Evolutionary conservation across 2,888 invertebrate species (phyloP), one percentile per base, ranked within the genome.

Genomic region (Andricus quercusramuli): DNA sequence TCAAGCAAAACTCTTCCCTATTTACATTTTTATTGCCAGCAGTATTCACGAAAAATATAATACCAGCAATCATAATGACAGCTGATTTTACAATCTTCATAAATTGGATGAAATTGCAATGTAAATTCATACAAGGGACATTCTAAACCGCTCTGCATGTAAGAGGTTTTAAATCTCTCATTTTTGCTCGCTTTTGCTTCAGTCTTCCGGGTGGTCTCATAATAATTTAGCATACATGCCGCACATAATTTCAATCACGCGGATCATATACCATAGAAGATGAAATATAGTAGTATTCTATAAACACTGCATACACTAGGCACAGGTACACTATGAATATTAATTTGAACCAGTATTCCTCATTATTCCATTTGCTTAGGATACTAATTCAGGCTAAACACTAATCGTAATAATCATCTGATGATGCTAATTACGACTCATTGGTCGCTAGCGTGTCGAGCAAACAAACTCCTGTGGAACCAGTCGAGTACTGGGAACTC

Each of bases 361-460:
- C 68, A 41, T 68, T 68, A 44, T 68, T 68, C 22, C 25, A 68
- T 47, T 68, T 47, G 47, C 47, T 44, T 29, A 25, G 3, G 51
- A 51, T 70, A 70, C 70, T 86, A 85, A 89, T 90, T 86, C 85
- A 82, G 85, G 82, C 81, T 82, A 77, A 79, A 86, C 84, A 89
- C 87, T 87, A 87, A 89, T 90, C 86, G 89, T 86, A 87, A 90
- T 90, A 89, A 91, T 89, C 87, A 76, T 85, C 84, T 78, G 47
- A 47, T 44, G 79, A 80, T 83, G 88, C 86, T 91, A 90, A 91
- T 90, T 88, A 86, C 85, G 80, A 84, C 86, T 91, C 86, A 89
- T 90, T 88, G 87, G 88, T 87, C 79, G 78, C 86, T 84, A 68
- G 85, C 86, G 88, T 87, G 85, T 80, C 83, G 85, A 79, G 86